Evolutionary conservation across 2,797 vertebrate genomes (phyloP), one percentile per base, ranked within the genome.

Genomic region (Lacerta bilineata): DNA sequence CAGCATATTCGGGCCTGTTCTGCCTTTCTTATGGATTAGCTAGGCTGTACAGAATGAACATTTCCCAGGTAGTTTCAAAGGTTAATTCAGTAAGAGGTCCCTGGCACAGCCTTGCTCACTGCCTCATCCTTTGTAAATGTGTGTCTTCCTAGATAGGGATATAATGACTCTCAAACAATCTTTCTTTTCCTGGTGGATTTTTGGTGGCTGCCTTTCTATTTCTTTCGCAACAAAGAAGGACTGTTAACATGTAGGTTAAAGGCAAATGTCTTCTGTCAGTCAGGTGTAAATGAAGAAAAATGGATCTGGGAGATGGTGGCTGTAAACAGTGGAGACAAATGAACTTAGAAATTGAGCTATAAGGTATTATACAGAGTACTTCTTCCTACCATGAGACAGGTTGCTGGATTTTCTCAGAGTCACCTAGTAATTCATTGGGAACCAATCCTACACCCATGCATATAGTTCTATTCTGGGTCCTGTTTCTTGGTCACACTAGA

Each of bases 151-250:
- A n/a, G 85, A 20, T 39, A 90, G 46, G 71, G 13, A 11, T 88
- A 9, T 43, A 41, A 74, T 39, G 15, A 81, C 6, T 84, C 90
- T 83, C 41, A 81, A 64, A 83, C 27, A 29, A 1, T 76, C 0
- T 50, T 80, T 89, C 89, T 90, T 82, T 0, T 85, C 64, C 68
- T 29, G 0, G n/a, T 84, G n/a, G 1, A 76, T 89, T 92, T 90
- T 50, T 27, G 8, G 68, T 85, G 83, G 41, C 83, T 83, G 8
- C 39, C 3, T 50, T 41, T 71, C 39, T 83, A 18, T 29, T 36
- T 71, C 5, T 91, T 1, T 23, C 64, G 4, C 23, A 68, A 10
- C 20, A 29, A 36, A 59, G 39, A 66, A 46, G 59, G 29, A 33
- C n/a, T 83, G 8, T 7, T 61, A 71, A 2, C 80, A 55, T 36